These are phyloP conservation scores for Galleria mellonella DNA, from an alignment of 1,140 invertebrate genomes.

Conservation along the genomic window DNA sequence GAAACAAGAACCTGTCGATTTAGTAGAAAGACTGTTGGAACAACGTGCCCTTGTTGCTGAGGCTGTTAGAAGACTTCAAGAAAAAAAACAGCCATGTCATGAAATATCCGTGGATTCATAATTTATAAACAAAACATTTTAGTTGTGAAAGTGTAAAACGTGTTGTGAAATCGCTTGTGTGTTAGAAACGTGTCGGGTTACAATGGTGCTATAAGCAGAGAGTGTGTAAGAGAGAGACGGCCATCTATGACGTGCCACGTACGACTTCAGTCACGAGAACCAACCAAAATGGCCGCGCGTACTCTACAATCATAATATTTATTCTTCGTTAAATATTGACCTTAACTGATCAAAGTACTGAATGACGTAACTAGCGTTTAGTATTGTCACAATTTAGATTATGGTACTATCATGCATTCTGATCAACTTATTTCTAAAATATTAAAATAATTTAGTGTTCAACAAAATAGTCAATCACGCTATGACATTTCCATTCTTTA, in stretches of 20 bases:
- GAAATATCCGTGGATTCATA: slow-evolving; percentile 70
- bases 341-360: slow-evolving; percentile 72
- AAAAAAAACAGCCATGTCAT: slow-evolving; percentile 67
- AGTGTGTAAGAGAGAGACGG: slow-evolving; percentile 63
- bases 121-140: slow-evolving; percentile 70
- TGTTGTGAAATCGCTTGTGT: slow-evolving; percentile 74
- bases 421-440: slow-evolving; percentile 33
- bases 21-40: slow-evolving; percentile 65
- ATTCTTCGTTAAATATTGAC: slow-evolving; percentile 72
- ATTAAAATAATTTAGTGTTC: slow-evolving; percentile 12
- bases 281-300: slow-evolving; percentile 69
- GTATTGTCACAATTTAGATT: slow-evolving; percentile 23
- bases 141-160: slow-evolving; percentile 71
- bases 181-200: slow-evolving; percentile 73
- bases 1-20: slow-evolving; percentile 70
- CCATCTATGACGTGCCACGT: slow-evolving; percentile 67
- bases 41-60: slow-evolving; percentile 68
- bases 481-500: slow-evolving; percentile 50
- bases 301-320: slow-evolving; percentile 74
- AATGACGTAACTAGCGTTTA: slow-evolving; percentile 67
- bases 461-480: slow-evolving; percentile 21
- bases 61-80: slow-evolving; percentile 64
- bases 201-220: slow-evolving; percentile 74
- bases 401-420: slow-evolving; percentile 25
- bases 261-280: slow-evolving; percentile 69